A percentile compares a stretch with the other conserved stretches of the same genome.
phyloP scores from a whole-genome alignment of 2,888 invertebrate species.

The Caenorhabditis parvicauda region DNA sequence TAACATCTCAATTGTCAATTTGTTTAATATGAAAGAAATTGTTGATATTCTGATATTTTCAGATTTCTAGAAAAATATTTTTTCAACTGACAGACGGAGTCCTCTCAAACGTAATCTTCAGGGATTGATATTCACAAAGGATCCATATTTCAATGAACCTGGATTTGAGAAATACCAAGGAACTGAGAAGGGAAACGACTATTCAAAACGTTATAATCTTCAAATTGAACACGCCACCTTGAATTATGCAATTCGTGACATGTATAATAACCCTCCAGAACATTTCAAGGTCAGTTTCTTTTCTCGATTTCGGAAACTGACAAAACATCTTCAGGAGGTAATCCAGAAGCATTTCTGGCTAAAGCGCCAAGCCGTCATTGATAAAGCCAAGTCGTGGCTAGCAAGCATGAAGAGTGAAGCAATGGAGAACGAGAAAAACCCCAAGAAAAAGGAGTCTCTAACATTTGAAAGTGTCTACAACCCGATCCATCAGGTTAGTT shows the following conservation, averaged over 20 bases:
- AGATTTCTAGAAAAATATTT: background rate
- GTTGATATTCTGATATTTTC: too few relatives aligned
- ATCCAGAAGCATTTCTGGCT: slow-evolving; percentile 60
- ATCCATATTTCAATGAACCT: slow-evolving; percentile 72
- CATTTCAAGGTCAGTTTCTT: slow-evolving; percentile 44
- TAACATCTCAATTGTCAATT: too few relatives aligned
- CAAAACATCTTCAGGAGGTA: slow-evolving; percentile 43
- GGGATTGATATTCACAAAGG: slow-evolving; percentile 69
- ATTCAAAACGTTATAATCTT: slow-evolving; percentile 57
- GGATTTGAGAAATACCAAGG: slow-evolving; percentile 67
- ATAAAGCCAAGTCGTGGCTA: slow-evolving; percentile 48
- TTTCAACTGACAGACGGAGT: too few relatives aligned
- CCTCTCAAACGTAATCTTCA: too few relatives aligned
- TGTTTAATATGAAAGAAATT: too few relatives aligned
- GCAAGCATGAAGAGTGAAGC: slow-evolving; percentile 38
- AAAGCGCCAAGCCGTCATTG: slow-evolving; percentile 54
- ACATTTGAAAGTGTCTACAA: slow-evolving; percentile 45
- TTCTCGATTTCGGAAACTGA: background rate
- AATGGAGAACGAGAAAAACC: slow-evolving; percentile 31
- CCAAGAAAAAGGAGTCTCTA: slow-evolving; percentile 36
- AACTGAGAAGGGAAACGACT: slow-evolving; percentile 56
- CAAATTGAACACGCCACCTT: slow-evolving; percentile 62
- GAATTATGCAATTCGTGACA: slow-evolving; percentile 60
- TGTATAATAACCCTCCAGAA: slow-evolving; percentile 47
- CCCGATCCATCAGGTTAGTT: slow-evolving; percentile 34